These are phyloP conservation scores for Elysia crispata DNA, from an alignment of 2,888 invertebrate species.

Conservation along the genomic window DNA sequence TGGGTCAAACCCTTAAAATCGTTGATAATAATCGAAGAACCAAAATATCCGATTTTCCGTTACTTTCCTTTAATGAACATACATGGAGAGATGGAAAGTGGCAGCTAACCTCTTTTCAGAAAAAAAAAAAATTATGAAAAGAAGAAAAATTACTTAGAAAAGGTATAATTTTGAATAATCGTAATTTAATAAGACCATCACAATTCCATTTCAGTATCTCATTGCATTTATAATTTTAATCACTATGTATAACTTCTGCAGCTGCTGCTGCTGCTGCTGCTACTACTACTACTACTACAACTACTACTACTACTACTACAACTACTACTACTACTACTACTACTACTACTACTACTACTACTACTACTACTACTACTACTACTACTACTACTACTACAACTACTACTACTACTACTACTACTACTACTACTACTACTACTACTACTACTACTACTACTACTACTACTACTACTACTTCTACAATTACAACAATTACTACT, in stretches of 20 bases:
- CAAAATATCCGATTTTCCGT: no score
- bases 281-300: neutral
- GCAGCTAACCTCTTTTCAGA: no score
- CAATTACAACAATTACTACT: neutral
- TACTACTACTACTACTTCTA: conserved; percentile 4
- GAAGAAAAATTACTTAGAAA: no score
- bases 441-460: conserved; percentile 1
- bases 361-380: neutral
- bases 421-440: neutral
- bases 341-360: neutral
- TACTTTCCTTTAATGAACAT: no score
- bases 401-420: conserved; percentile 3
- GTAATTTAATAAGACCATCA: neutral
- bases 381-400: neutral
- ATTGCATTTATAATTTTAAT: neutral
- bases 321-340: neutral
- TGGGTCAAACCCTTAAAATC: no score
- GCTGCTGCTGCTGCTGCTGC: neutral
- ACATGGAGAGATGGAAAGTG: no score
- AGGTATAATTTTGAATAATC: no score
- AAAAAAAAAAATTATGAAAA: no score
- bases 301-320: neutral
- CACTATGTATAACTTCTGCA: neutral
- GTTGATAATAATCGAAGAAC: no score
- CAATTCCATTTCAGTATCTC: neutral